phyloP scores from a whole-genome alignment of 2,888 invertebrate genomes.

The Loripinus fragilis region DNA sequence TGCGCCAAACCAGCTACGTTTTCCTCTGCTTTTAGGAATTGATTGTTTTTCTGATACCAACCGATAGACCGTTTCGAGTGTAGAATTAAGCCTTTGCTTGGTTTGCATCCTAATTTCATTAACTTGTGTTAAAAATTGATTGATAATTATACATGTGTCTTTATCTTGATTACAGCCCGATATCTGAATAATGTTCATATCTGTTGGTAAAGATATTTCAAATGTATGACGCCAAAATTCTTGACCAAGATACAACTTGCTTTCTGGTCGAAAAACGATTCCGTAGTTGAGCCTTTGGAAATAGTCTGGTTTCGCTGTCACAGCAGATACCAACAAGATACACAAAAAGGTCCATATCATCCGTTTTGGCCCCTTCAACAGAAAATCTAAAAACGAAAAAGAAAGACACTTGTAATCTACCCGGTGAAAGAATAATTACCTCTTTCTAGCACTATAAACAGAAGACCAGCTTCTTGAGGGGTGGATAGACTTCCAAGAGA shows the following conservation, averaged over 20 bases:
- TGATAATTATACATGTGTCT: background rate
- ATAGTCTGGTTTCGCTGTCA: background rate
- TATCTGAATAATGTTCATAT: background rate
- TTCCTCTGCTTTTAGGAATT: background rate
- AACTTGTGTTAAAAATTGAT: background rate
- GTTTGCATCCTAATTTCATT: conserved; percentile 15
- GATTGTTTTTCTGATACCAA: background rate
- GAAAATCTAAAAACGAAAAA: background rate
- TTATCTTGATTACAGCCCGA: conserved; percentile 3
- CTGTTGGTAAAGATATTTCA: background rate
- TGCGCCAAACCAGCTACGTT: background rate
- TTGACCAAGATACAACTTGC: background rate
- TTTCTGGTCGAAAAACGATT: background rate
- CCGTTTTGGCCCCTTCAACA: background rate
- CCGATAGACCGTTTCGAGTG: background rate
- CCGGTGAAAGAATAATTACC: background rate
- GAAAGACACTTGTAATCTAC: background rate
- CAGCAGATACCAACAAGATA: background rate
- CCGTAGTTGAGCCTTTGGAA: background rate
- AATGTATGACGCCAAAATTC: background rate
- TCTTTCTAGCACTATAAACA: conserved; percentile 10
- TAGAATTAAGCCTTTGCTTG: background rate
- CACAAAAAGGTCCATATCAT: background rate
- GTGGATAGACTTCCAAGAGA: background rate
- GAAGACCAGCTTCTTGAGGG: background rate